Base-by-base conservation (phyloP, 2,888 invertebrate species). In the Zaprionus lineosus region DNA sequence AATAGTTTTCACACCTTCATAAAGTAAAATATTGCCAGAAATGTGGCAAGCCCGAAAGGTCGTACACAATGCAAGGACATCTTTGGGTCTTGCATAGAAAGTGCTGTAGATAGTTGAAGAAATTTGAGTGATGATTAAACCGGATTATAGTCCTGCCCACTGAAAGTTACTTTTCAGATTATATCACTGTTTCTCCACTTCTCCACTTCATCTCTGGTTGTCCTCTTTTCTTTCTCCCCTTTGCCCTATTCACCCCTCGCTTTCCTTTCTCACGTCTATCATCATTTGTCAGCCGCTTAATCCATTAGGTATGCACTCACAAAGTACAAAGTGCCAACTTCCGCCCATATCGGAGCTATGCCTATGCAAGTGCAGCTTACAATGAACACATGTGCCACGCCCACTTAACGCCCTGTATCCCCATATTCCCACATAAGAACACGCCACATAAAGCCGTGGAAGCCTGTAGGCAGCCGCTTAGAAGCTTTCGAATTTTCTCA, bases 251-350 rank as follows among this genome's bases (percentile, higher is more conserved):
- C 18, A 4, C 5, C 36, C 34, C n/a, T 34, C n/a, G n/a, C n/a
- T n/a, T n/a, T n/a, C n/a, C n/a, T n/a, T n/a, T n/a, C n/a, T n/a
- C n/a, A n/a, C n/a, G n/a, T n/a, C n/a, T n/a, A n/a, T n/a, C n/a
- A n/a, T n/a, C 40, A 44, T 66, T 60, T 71, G 69, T 48, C 50
- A 58, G 64, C 55, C 71, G 58, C 57, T 74, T 72, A 72, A 72
- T 72, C 69, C 70, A 74, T 72, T 72, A 74, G 74, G 58, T 69
- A 72, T 74, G 74, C 63, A 70, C 58, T 64, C 70, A 64, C 53
- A 72, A 72, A 61, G 74, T 61, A 74, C 72, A 70, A 70, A 68
- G 71, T 53, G 15, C 47, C 34, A 50, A 36, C 39, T 16, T 50
- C 47, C 48, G 28, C 26, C 46, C 46, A 14, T n/a, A 33, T 26